Evolutionary conservation across 2,797 vertebrate species (phyloP).

Genomic region (Euphonia xanthogaster): DNA sequence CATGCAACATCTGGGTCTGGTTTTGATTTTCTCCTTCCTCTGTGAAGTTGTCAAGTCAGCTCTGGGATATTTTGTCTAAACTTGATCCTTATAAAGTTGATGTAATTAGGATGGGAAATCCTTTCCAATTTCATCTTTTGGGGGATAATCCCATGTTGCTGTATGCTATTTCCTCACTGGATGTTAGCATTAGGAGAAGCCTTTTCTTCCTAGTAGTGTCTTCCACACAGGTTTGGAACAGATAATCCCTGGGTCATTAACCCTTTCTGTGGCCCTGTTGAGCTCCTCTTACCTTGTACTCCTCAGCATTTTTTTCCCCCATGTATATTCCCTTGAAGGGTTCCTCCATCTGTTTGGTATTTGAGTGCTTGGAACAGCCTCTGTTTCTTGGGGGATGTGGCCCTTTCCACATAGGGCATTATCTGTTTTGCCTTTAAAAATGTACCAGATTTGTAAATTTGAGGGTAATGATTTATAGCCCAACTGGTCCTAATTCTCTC

Average conservation of each 20-base stretch:
- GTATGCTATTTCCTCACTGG: not conserved
- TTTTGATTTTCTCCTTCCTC: not conserved
- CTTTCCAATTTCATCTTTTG: not conserved
- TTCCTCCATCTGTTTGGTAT: conserved; percentile 14
- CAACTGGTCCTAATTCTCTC: not conserved
- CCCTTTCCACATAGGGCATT: not conserved
- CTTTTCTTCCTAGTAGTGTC: not conserved
- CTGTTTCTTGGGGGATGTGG: not conserved
- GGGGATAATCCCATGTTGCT: not conserved
- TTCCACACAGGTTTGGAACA: not conserved
- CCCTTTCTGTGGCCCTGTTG: not conserved
- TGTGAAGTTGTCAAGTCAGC: conserved; percentile 4
- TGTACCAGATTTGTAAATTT: not conserved
- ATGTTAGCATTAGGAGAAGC: not conserved
- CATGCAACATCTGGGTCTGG: not conserved
- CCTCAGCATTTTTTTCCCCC: not conserved
- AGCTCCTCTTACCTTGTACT: not conserved
- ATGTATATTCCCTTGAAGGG: not conserved
- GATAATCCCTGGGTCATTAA: not conserved
- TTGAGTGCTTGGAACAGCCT: not conserved
- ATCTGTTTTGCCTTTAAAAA: conserved; percentile 3
- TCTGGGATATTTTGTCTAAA: conserved; percentile 15
- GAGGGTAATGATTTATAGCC: not conserved
- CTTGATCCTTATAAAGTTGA: not conserved
- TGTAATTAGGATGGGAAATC: not conserved